A percentile compares a stretch with the other conserved stretches of the same genome.
Conservation (phyloP, 2,113 vertebrate genomes). For the Chinchilla lanigera region DNA sequence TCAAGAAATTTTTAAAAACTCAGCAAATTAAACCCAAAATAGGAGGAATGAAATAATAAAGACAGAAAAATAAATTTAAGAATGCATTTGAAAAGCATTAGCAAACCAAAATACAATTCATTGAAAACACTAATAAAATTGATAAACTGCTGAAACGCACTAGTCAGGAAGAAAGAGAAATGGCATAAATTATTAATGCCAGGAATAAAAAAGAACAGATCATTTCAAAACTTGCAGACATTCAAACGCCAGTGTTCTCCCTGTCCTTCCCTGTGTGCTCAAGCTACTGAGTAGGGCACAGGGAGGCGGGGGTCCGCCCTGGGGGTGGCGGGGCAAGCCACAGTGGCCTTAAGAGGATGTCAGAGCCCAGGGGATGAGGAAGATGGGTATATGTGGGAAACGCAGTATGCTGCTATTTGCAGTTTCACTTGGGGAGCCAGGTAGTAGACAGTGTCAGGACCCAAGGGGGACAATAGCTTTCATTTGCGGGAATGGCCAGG, state of each 20-base stretch:
- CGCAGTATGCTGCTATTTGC: neutral
- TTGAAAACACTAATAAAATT: neutral
- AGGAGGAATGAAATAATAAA: slow-evolving; percentile 37
- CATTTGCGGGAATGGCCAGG: neutral
- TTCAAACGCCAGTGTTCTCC: neutral
- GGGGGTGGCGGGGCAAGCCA: neutral
- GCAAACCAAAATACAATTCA: slow-evolving; percentile 17
- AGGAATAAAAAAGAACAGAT: neutral
- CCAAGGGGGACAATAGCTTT: neutral
- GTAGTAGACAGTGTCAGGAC: neutral
- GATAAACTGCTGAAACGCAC: neutral
- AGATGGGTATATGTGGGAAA: neutral
- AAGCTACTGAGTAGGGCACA: neutral
- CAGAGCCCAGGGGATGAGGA: neutral
- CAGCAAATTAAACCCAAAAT: slow-evolving; percentile 8
- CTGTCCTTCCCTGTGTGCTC: neutral
- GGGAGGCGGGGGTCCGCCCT: neutral
- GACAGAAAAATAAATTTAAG: slow-evolving; percentile 41
- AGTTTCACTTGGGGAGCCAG: no score
- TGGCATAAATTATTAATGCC: neutral
- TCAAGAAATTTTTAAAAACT: neutral
- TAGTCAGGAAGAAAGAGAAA: neutral
- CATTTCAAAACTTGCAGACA: neutral
- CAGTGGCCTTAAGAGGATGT: neutral
- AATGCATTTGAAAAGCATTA: neutral